phyloP scores from a whole-genome alignment of 2,113 vertebrate species.

The Vulpes ferrilata region DNA sequence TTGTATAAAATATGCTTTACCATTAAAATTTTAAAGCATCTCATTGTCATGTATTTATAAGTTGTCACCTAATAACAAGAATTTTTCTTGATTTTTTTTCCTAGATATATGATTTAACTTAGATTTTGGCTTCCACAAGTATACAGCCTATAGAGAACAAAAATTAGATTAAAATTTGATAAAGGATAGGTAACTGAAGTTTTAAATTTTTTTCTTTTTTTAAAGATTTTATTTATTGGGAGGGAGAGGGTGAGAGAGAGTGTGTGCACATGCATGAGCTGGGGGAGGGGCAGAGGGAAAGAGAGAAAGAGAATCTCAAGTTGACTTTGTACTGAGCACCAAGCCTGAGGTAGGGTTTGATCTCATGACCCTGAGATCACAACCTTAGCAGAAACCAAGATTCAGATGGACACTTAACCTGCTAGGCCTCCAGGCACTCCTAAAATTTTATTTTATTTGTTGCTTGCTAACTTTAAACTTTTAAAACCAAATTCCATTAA shows the following conservation, averaged over 20 bases:
- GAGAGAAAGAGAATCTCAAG: neutral
- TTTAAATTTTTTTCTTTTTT: neutral
- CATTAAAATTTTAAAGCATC: conserved; percentile 47
- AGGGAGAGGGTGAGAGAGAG: neutral
- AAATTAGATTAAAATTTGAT: conserved; percentile 42
- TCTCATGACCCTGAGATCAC: neutral
- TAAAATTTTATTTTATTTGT: neutral
- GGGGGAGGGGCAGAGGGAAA: neutral
- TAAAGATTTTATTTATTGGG: neutral
- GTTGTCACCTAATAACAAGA: neutral
- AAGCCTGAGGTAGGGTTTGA: neutral
- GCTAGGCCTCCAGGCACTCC: neutral
- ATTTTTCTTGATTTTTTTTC: neutral
- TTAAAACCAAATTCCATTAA: conserved; percentile 23
- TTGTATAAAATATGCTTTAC: neutral
- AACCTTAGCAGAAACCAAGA: neutral
- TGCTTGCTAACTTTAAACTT: conserved; percentile 52
- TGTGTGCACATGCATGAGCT: neutral
- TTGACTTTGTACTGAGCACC: neutral
- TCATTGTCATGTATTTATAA: conserved; percentile 22
- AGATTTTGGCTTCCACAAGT: conserved; percentile 8
- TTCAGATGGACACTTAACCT: neutral
- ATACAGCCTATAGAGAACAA: neutral
- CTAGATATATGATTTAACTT: conserved; percentile 8
- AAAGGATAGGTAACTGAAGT: neutral